These are phyloP conservation scores for Megalonaias nervosa DNA, from an alignment of 1,140 invertebrate genomes.

Conservation along the genomic window DNA sequence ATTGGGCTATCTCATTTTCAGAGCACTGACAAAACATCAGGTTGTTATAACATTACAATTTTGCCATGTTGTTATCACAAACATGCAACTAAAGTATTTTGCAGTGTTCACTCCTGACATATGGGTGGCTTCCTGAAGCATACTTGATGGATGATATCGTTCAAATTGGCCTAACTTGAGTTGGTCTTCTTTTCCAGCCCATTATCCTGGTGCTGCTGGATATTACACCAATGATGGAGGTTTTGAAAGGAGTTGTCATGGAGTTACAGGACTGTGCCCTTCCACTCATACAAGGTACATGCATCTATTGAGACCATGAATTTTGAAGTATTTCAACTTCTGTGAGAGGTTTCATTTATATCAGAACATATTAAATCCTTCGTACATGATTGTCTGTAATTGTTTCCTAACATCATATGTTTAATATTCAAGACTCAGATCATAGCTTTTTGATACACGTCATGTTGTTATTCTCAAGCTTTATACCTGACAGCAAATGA, in stretches of 20 bases:
- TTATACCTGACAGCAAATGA: no score
- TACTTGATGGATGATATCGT: background rate
- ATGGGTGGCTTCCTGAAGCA: background rate
- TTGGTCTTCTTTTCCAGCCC: conserved; percentile 72
- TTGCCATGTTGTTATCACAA: no score
- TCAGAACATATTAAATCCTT: background rate
- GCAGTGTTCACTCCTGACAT: no score
- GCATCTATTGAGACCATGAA: no score
- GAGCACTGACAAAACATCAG: no score
- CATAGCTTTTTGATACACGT: background rate
- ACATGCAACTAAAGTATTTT: no score
- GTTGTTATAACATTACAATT: no score
- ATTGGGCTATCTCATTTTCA: no score
- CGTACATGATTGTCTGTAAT: background rate
- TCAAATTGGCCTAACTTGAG: background rate
- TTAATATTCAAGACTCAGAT: background rate
- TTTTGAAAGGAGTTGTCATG: conserved; percentile 97
- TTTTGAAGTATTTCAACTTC: background rate
- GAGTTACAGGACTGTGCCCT: conserved; percentile 97
- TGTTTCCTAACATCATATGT: background rate
- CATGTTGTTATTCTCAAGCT: background rate
- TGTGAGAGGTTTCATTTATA: background rate
- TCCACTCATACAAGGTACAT: conserved; percentile 83
- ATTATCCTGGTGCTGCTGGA: conserved; percentile 94
- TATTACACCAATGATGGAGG: conserved; percentile 95